Percentiles rank a stretch among this genome's conserved stretches.
phyloP scores from a whole-genome alignment of 2,888 invertebrate genomes.

The Harpagoxenus sublaevis region DNA sequence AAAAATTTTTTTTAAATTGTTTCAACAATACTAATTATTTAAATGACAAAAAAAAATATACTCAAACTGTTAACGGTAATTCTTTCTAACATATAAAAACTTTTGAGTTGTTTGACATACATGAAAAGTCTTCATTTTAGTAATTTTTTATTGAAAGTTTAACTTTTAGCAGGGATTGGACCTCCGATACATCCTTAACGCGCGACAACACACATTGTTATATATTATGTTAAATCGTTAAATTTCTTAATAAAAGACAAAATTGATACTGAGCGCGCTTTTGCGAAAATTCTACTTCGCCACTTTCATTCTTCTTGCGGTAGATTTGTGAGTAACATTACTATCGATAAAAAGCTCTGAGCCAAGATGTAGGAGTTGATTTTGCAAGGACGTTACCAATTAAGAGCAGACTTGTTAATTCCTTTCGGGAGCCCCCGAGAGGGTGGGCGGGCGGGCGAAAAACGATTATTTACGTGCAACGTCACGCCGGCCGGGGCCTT shows the following conservation, averaged over 20 bases:
- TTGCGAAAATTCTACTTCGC: not conserved
- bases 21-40: no score
- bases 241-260: not conserved
- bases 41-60: no score
- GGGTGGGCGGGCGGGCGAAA: conserved; percentile 66
- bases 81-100: no score
- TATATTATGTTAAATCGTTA: not conserved
- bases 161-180: no score
- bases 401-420: conserved; percentile 73
- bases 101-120: no score
- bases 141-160: no score
- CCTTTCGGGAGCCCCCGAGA: conserved; percentile 39
- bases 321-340: conserved; percentile 2
- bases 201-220: not conserved
- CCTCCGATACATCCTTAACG: not conserved
- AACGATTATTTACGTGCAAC: conserved; percentile 81
- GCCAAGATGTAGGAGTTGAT: conserved; percentile 50
- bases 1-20: no score
- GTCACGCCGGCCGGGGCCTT: conserved; percentile 74
- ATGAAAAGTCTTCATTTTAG: no score
- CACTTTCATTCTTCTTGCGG: conserved; percentile 32
- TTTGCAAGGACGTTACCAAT: conserved; percentile 71
- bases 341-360: conserved; percentile 11
- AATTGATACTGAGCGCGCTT: not conserved
- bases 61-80: no score